Conservation (phyloP, 2,113 vertebrate species). For the Neodon shergylaensis region DNA sequence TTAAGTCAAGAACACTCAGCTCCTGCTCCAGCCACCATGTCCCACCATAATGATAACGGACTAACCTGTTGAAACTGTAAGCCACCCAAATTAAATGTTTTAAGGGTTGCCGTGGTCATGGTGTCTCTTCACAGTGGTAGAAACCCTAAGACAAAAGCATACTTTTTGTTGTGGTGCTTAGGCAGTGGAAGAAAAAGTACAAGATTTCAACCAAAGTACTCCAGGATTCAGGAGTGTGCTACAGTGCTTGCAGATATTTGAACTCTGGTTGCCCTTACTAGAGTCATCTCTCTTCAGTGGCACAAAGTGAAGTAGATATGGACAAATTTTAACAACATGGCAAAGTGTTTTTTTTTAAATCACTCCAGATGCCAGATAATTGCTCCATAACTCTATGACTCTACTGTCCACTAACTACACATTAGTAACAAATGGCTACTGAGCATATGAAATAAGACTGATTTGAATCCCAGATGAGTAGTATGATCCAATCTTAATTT, state of each 20-base stretch:
- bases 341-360: neutral
- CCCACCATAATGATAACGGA: no score
- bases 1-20: no score
- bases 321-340: neutral
- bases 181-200: neutral
- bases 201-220: neutral
- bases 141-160: neutral
- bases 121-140: no score
- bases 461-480: neutral
- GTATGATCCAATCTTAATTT: neutral
- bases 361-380: neutral
- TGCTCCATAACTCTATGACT: neutral
- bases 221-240: neutral
- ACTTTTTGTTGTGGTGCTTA: neutral
- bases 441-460: neutral
- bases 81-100: no score
- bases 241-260: neutral
- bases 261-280: neutral
- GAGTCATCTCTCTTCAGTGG: neutral
- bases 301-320: neutral
- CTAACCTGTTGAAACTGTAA: no score
- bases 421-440: neutral
- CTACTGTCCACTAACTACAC: neutral
- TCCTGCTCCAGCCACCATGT: no score
- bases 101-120: no score